Evolutionary conservation across 2,797 vertebrate genomes (phyloP).

Genomic region (Helicolenus hilgendorfi): DNA sequence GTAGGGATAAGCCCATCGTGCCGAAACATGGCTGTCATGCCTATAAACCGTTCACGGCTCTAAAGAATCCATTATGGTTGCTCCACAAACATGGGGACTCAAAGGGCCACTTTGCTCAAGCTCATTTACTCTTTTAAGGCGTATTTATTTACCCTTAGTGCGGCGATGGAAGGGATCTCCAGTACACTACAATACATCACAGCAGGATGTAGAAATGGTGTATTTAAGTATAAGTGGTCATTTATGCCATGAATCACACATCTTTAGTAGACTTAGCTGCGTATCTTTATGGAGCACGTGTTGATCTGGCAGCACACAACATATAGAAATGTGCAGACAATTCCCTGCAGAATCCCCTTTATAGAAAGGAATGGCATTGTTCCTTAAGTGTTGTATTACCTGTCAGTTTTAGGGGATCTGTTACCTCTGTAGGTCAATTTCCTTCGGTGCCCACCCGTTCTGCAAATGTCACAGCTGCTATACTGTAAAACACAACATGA

Average conservation of each 20-base stretch:
- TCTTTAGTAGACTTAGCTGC: constrained; percentile 29
- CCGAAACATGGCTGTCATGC: constrained; percentile 88
- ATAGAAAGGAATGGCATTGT: not conserved
- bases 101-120: constrained; percentile 87
- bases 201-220: constrained; percentile 23
- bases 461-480: not conserved
- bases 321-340: not conserved
- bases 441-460: not conserved
- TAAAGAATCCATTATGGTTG: constrained; percentile 89
- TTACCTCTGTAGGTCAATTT: not conserved
- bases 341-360: not conserved
- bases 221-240: constrained; percentile 67
- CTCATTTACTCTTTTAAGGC: constrained; percentile 85
- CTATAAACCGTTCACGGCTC: constrained; percentile 89
- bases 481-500: not conserved
- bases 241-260: constrained; percentile 46
- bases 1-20: constrained; percentile 90
- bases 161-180: constrained; percentile 52
- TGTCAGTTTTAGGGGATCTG: not conserved
- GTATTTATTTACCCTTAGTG: constrained; percentile 81
- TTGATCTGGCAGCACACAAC: not conserved
- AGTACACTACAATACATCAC: constrained; percentile 41
- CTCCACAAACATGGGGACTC: constrained; percentile 84
- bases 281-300: not conserved
- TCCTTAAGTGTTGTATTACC: not conserved